These are phyloP conservation scores for Pectinophora gossypiella DNA, from an alignment of 1,140 invertebrate genomes.

Conservation along the genomic window DNA sequence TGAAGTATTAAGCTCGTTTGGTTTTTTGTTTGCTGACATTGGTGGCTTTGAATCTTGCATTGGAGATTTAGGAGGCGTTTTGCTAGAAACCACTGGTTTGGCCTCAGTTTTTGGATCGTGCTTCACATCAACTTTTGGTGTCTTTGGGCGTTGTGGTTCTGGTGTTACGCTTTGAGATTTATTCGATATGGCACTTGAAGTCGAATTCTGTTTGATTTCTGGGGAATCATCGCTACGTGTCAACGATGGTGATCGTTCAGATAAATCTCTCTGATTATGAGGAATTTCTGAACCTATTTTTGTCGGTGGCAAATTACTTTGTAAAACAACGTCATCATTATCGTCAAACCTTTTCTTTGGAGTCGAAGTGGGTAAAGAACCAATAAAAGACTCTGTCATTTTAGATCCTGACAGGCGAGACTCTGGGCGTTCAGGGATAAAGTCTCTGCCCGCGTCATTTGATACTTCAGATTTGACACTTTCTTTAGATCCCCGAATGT, in stretches of 20 bases:
- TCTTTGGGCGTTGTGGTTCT: constrained; percentile 56
- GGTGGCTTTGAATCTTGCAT: constrained; percentile 34
- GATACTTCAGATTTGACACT: constrained; percentile 56
- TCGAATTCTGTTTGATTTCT: constrained; percentile 52
- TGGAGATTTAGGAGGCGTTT: constrained; percentile 45
- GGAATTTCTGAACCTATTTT: constrained; percentile 27
- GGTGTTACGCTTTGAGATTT: constrained; percentile 47
- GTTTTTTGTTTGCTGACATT: constrained; percentile 36
- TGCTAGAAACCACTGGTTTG: constrained; percentile 23
- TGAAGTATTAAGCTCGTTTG: constrained; percentile 44
- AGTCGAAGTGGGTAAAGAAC: constrained; percentile 45
- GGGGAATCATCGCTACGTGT: constrained; percentile 71
- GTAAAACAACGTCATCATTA: constrained; percentile 64
- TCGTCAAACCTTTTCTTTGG: constrained; percentile 58
- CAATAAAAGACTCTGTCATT: constrained; percentile 73
- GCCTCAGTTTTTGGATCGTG: constrained; percentile 31
- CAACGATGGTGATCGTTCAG: constrained; percentile 70
- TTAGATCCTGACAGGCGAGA: constrained; percentile 62
- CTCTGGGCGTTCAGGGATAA: constrained; percentile 57
- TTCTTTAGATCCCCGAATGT: constrained; percentile 56
- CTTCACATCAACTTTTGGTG: constrained; percentile 52
- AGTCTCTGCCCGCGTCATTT: constrained; percentile 45
- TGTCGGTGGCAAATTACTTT: constrained; percentile 37
- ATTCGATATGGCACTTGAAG: constrained; percentile 33
- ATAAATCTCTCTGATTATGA: constrained; percentile 35